Percentiles rank a stretch among this genome's conserved stretches.
Conservation (phyloP, 2,113 vertebrate genomes). For the Thryonomys swinderianus region DNA sequence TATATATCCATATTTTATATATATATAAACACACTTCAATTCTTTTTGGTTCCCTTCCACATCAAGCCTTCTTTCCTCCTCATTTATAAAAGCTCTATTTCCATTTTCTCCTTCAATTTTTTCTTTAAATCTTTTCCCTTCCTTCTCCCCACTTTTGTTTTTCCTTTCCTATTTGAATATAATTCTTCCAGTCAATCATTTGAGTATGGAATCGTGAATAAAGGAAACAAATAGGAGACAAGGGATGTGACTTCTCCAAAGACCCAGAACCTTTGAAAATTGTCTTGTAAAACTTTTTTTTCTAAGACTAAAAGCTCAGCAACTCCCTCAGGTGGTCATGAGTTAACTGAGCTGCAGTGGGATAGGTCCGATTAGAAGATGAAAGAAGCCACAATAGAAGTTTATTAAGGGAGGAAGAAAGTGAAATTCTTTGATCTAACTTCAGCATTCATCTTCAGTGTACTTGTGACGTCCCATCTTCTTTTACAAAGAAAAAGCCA, state of each 20-base stretch:
- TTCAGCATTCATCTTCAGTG: conserved; percentile 94
- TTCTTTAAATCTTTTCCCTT: background rate
- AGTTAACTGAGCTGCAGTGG: conserved; percentile 91
- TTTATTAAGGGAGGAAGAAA: conserved; percentile 92
- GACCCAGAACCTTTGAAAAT: background rate
- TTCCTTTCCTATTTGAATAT: background rate
- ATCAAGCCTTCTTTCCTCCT: background rate
- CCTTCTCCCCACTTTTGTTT: background rate
- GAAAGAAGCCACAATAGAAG: conserved; percentile 93
- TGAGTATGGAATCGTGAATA: background rate
- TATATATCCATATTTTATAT: too few species aligned
- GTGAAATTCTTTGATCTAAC: conserved; percentile 93
- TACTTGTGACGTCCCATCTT: conserved; percentile 93
- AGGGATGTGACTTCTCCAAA: background rate
- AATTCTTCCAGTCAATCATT: background rate
- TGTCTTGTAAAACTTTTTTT: background rate
- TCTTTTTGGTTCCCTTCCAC: background rate
- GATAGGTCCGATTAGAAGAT: conserved; percentile 94
- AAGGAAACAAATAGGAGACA: background rate
- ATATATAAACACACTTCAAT: background rate
- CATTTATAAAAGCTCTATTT: background rate
- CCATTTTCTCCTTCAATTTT: background rate
- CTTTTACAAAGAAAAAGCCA: conserved; percentile 94
- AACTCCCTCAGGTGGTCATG: conserved; percentile 91
- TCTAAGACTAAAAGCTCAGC: background rate